Conservation (phyloP, 2,113 vertebrate genomes). For the Ptilorrhoa leucosticta region DNA sequence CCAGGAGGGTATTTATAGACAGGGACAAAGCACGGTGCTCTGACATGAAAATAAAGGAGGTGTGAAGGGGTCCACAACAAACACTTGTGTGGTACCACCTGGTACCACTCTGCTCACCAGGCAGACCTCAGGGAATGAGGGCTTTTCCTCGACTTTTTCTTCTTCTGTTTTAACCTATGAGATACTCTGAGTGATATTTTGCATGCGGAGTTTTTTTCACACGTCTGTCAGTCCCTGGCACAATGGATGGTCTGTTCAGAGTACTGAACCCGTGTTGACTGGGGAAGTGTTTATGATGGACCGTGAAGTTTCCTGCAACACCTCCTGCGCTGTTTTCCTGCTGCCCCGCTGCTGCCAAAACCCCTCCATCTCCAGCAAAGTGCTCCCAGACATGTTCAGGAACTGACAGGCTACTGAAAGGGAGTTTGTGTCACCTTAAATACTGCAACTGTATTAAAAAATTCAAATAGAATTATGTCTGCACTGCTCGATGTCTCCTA, state of each 20-base stretch:
- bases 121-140: background rate
- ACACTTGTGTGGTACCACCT: background rate
- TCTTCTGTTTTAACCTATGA: background rate
- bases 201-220: background rate
- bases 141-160: background rate
- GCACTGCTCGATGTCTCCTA: background rate
- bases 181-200: background rate
- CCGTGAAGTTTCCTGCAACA: conserved; percentile 25
- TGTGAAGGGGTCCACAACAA: background rate
- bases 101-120: background rate
- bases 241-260: conserved; percentile 42
- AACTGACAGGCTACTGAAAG: conserved; percentile 42
- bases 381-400: background rate
- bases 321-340: background rate
- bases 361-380: background rate
- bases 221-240: background rate
- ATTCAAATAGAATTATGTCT: background rate
- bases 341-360: conserved; percentile 8
- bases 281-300: conserved; percentile 46
- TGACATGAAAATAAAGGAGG: background rate
- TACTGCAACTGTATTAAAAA: conserved; percentile 8
- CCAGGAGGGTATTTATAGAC: background rate
- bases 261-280: background rate
- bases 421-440: conserved; percentile 36
- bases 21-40: background rate